Percentiles rank a stretch among this genome's conserved stretches.
Conservation (phyloP, 2,888 invertebrate genomes). For the Dermolepida albohirtum region DNA sequence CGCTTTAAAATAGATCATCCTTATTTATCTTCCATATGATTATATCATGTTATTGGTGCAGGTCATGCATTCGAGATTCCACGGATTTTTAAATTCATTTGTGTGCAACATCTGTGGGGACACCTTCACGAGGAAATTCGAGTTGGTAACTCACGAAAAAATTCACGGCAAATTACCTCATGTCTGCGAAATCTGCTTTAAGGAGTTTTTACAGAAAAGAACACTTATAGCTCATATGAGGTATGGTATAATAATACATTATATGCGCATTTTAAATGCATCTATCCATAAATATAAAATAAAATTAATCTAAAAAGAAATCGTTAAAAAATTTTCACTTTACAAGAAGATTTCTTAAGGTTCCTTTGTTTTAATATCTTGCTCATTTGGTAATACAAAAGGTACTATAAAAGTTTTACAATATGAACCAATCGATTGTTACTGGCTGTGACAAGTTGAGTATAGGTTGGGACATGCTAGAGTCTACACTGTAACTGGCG, state of each 20-base stretch:
- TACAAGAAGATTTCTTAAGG: no score
- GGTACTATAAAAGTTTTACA: no score
- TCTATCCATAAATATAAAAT: no score
- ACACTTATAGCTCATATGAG: conserved; percentile 86
- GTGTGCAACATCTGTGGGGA: conserved; percentile 91
- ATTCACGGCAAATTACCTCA: conserved; percentile 85
- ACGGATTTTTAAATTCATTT: conserved; percentile 96
- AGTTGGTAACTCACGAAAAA: conserved; percentile 85
- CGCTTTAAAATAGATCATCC: not conserved
- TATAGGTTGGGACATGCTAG: no score
- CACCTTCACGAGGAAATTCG: conserved; percentile 87
- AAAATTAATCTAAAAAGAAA: no score
- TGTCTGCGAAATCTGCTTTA: conserved; percentile 84
- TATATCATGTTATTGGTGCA: conserved; percentile 48
- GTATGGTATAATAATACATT: conserved; percentile 57
- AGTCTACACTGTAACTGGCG: no score
- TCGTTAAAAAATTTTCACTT: no score
- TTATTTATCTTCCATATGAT: not conserved
- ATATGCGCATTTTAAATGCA: no score
- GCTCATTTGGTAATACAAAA: no score
- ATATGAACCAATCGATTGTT: no score
- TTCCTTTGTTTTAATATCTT: no score
- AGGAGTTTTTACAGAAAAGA: conserved; percentile 87
- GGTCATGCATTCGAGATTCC: conserved; percentile 90
- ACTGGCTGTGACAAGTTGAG: no score